These are phyloP conservation scores for Liparis tanakae DNA, from an alignment of 2,797 vertebrate species.

Conservation along the genomic window DNA sequence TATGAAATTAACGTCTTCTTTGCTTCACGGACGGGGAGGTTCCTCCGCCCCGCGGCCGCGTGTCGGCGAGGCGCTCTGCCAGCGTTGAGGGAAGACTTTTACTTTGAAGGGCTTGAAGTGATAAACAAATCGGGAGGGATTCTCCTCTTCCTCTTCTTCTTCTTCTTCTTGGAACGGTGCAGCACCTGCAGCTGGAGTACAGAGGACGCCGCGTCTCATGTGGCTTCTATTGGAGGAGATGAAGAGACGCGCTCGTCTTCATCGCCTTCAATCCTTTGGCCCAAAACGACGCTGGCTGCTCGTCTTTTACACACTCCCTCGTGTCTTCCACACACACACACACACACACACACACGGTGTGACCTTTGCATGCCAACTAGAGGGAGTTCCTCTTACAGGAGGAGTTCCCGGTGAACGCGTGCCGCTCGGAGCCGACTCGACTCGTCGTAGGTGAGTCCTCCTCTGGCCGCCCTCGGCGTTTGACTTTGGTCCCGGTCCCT, in stretches of 20 bases:
- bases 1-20: constrained; percentile 59
- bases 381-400: constrained; percentile 1
- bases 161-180: background rate
- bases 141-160: background rate
- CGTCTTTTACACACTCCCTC: background rate
- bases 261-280: background rate
- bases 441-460: constrained; percentile 72
- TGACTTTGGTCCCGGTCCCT: constrained; percentile 74
- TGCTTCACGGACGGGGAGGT: constrained; percentile 29
- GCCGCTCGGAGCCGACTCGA: constrained; percentile 39
- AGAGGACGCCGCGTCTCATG: background rate
- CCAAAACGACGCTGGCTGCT: background rate
- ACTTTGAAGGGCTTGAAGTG: constrained; percentile 27
- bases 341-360: background rate
- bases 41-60: constrained; percentile 34
- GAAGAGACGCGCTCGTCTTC: background rate
- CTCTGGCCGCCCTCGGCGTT: constrained; percentile 62
- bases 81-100: background rate
- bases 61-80: constrained; percentile 15
- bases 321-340: background rate
- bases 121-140: background rate
- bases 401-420: constrained; percentile 35
- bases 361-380: constrained; percentile 31
- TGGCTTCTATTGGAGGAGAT: background rate
- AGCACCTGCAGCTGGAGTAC: constrained; percentile 27